Base-by-base conservation (phyloP, 2,797 vertebrate genomes). In the Chelon auratus region DNA sequence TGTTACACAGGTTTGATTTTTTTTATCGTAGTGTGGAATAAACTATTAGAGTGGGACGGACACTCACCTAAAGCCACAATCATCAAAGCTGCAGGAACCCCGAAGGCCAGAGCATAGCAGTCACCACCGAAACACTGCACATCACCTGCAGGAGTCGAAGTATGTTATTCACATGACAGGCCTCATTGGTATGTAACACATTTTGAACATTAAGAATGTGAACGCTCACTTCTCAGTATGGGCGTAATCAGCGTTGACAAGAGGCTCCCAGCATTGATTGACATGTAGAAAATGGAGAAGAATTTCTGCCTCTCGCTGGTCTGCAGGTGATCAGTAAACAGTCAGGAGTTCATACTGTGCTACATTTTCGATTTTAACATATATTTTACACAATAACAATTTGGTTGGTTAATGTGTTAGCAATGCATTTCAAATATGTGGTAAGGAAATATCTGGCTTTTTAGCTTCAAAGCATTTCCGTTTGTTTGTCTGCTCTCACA, bases 221-320 rank as follows among this genome's bases (percentile, higher is more conserved):
- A 12, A 68, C 13, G 84, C 95, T 94, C 77, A 99, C 98, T 92
- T 97, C 97, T 94, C 64, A 99, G 92, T 47, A 99, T 92, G 24
- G 98, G 98, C 14, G 97, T 99, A 75, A 99, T 93, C 83, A 99
- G 83, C 1, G 96, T 99, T 0, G 98, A 99, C 91, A 99, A 82
- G 85, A 99, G 93, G 77, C 98, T 98, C 72, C 98, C 98, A 59
- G 96, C 96, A 36, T 99, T 99, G 92, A 99, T 97, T 3, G 97
- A 93, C 91, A 99, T 95, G 90, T 99, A 99, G 95, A 99, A 99
- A 83, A 99, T 95, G 55, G 98, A 99, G 93, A 99, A 99, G 92
- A 99, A 99, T 76, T 96, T 98, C 87, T 93, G 95, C 84, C 96
- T 95, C 86, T 99, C 96, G 0, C 89, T 89, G 12, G 62, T 75